phyloP scores from a whole-genome alignment of 2,113 vertebrate genomes.

The Erpornis zantholeuca region DNA sequence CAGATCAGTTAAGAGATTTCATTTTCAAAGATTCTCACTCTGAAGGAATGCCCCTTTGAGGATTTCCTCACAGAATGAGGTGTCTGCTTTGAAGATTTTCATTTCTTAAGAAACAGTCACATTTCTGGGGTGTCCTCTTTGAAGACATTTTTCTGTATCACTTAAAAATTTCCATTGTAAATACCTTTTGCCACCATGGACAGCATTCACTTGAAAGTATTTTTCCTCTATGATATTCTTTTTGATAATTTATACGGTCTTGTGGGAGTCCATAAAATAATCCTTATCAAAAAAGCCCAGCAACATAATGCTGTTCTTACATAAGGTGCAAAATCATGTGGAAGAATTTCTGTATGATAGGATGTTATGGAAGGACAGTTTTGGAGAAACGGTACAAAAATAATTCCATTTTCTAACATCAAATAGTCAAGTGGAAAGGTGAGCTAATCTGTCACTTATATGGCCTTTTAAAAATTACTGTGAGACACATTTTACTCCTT shows the following conservation, averaged over 20 bases:
- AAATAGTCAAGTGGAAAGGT: not conserved
- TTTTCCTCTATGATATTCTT: slow-evolving; percentile 1
- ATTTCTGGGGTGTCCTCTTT: slow-evolving; percentile 71
- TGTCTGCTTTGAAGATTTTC: slow-evolving; percentile 69
- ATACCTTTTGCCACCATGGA: slow-evolving; percentile 2
- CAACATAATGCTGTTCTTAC: not conserved
- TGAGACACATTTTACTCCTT: slow-evolving; percentile 11
- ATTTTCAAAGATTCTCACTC: slow-evolving; percentile 68
- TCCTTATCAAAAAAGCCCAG: not conserved
- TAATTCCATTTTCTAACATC: not conserved
- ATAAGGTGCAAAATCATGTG: not conserved
- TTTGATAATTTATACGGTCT: not conserved
- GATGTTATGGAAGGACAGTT: not conserved
- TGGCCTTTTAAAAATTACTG: slow-evolving; percentile 35
- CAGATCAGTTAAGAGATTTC: slow-evolving; percentile 57
- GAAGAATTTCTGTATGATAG: not conserved
- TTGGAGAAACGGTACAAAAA: not conserved
- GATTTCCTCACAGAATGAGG: slow-evolving; percentile 55
- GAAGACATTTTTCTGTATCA: slow-evolving; percentile 58
- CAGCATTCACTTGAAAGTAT: slow-evolving; percentile 4
- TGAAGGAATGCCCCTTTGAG: slow-evolving; percentile 66
- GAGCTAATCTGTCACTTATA: slow-evolving; percentile 3
- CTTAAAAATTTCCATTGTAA: slow-evolving; percentile 58
- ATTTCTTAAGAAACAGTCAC: slow-evolving; percentile 48
- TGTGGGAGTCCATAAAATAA: not conserved